Conservation (phyloP, 2,113 vertebrate genomes). For the Mesocricetus auratus region DNA sequence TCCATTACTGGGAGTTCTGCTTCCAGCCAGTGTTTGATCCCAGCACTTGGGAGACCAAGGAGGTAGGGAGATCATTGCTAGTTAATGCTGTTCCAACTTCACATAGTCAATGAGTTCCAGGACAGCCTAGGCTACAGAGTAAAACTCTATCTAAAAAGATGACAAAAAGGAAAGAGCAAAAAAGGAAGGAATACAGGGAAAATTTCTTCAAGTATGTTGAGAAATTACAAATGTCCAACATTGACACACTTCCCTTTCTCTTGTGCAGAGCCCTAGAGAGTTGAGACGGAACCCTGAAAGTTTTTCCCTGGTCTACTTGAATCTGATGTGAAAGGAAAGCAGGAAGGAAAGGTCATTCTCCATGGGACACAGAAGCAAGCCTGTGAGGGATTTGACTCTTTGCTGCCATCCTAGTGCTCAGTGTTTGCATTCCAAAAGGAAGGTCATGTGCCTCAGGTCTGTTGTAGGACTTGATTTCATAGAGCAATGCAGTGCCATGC, state of each 20-base stretch:
- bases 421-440: conserved; percentile 59
- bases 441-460: conserved; percentile 63
- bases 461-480: conserved; percentile 75
- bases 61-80: not conserved
- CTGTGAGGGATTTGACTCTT: conserved; percentile 48
- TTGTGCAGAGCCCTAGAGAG: conserved; percentile 70
- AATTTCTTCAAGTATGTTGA: conserved; percentile 35
- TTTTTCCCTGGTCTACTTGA: conserved; percentile 76
- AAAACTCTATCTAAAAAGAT: not conserved
- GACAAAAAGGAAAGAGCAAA: too few species aligned
- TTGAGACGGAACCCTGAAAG: conserved; percentile 46
- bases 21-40: not conserved
- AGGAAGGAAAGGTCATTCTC: conserved; percentile 49
- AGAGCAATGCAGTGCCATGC: not conserved
- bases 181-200: not conserved
- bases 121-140: not conserved
- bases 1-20: not conserved
- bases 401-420: not conserved
- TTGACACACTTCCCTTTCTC: conserved; percentile 52
- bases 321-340: conserved; percentile 57
- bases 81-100: not conserved
- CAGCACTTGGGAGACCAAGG: not conserved
- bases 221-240: conserved; percentile 20
- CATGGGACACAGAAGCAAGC: not conserved
- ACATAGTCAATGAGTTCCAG: not conserved